Conservation (phyloP, 2,888 invertebrate genomes). For the Drosophila crucigera region DNA sequence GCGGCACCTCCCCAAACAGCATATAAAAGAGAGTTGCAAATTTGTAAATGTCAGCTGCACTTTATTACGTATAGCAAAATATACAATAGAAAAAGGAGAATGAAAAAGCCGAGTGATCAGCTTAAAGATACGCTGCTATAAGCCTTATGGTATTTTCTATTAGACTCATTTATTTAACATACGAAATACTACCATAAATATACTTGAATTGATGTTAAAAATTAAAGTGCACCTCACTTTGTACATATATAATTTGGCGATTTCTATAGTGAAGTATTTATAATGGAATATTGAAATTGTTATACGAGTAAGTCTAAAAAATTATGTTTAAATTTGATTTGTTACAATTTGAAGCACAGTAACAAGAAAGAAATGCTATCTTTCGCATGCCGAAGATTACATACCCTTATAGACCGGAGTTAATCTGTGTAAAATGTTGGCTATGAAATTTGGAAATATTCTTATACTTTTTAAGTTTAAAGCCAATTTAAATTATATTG, state of each 20-base stretch:
- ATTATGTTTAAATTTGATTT: neutral
- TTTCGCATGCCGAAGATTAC: too few species aligned
- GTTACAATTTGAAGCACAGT: neutral
- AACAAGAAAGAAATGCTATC: neutral
- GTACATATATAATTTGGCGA: neutral
- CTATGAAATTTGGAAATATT: neutral
- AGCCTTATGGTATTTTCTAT: too few species aligned
- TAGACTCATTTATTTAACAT: too few species aligned
- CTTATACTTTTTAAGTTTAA: neutral
- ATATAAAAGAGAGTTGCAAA: constrained; percentile 8
- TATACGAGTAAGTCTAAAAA: neutral
- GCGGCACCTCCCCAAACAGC: neutral
- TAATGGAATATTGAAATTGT: neutral
- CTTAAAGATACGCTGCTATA: neutral
- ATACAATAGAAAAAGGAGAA: neutral
- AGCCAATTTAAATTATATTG: neutral
- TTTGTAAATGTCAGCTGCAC: constrained; percentile 50
- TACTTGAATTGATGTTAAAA: neutral
- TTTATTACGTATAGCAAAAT: constrained; percentile 40
- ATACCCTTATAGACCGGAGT: neutral
- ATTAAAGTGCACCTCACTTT: neutral
- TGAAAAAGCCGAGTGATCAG: neutral
- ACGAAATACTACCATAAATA: neutral
- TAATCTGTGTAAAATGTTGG: neutral
- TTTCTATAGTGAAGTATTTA: neutral